Percentiles rank a stretch among this genome's conserved stretches.
Evolutionary conservation across 2,888 invertebrate species (phyloP).

Genomic region (Meteorus colon): DNA sequence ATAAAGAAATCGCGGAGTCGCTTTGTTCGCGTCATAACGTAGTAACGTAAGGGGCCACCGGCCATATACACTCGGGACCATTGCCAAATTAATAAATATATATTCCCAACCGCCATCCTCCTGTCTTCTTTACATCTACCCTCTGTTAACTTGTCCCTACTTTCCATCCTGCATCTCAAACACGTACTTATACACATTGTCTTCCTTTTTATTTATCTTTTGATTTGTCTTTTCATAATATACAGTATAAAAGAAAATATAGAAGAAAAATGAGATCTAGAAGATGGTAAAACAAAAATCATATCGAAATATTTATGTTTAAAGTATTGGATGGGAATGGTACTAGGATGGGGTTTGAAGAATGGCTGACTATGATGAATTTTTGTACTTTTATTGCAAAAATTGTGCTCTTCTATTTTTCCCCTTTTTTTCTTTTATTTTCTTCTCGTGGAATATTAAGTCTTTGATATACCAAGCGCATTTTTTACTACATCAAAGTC

Average conservation of each 20-base stretch:
- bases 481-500: no score
- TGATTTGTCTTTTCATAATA: background rate
- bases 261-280: no score
- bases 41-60: constrained; percentile 67
- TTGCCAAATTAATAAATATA: constrained; percentile 73
- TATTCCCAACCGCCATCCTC: constrained; percentile 60
- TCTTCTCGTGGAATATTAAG: no score
- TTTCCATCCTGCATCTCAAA: constrained; percentile 7
- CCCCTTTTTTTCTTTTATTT: no score
- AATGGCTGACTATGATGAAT: no score
- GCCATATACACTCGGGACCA: constrained; percentile 66
- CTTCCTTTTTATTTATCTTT: background rate
- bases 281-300: no score
- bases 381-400: no score
- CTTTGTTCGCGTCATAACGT: constrained; percentile 73
- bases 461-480: no score
- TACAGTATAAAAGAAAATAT: background rate
- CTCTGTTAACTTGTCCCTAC: constrained; percentile 34
- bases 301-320: no score
- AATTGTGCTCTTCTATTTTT: no score
- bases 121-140: constrained; percentile 43
- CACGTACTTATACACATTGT: constrained; percentile 13
- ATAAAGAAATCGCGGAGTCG: constrained; percentile 72
- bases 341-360: no score
- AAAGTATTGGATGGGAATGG: no score